phyloP scores from a whole-genome alignment of 2,113 vertebrate genomes.

The Neolamprologus brichardi region DNA sequence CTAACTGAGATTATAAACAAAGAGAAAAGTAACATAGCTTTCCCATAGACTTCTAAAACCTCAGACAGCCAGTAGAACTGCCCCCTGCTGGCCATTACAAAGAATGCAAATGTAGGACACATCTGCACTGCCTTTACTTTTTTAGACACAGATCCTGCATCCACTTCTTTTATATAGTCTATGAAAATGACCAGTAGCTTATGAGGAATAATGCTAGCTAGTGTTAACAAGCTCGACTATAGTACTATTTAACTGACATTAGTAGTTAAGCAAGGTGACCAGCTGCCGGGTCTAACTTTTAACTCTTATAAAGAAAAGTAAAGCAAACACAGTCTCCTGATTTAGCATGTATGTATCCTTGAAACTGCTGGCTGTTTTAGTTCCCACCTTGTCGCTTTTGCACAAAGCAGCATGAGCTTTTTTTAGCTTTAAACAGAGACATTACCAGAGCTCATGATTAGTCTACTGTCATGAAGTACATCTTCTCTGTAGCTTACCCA shows the following conservation, averaged over 20 bases:
- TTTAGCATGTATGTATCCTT: neutral
- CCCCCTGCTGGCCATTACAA: neutral
- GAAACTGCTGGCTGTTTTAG: neutral
- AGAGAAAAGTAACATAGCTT: neutral
- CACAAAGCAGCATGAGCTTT: neutral
- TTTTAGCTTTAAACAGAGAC: constrained; percentile 3
- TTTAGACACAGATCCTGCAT: neutral
- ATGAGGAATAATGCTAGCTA: neutral
- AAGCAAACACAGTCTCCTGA: neutral
- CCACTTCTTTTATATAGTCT: neutral
- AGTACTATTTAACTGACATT: neutral
- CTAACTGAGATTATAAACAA: neutral
- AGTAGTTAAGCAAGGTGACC: neutral
- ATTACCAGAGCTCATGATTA: constrained; percentile 14
- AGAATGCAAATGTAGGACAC: neutral
- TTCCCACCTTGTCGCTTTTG: neutral
- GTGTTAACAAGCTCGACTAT: neutral
- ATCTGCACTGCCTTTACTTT: neutral
- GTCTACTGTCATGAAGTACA: constrained; percentile 14
- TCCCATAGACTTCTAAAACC: neutral
- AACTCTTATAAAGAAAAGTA: neutral
- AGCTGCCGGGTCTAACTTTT: neutral
- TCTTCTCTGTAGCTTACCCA: constrained; percentile 23
- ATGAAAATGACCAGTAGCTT: neutral
- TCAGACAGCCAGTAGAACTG: neutral